Base-by-base conservation (phyloP, 2,113 vertebrate species). In the Ictalurus punctatus region DNA sequence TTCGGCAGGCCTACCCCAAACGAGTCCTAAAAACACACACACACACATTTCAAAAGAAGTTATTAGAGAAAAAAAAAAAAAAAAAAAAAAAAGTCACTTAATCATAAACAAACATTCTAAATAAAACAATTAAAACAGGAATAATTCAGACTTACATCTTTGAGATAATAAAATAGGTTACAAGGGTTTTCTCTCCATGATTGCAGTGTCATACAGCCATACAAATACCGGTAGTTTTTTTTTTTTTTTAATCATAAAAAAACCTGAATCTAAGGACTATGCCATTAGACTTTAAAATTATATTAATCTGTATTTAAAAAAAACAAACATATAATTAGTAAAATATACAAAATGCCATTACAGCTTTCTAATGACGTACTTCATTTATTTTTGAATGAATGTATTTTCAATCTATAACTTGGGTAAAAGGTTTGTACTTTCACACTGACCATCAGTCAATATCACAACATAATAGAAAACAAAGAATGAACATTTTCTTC, bases 1-100 rank as follows among this genome's bases (percentile, higher is more conserved):
- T 91, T 85, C 59, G 84, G 87, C 37, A 91, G 87, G 76, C 73
- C 44, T 48, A 89, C 92, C 87, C 90, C 40, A n/a, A 94, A 95
- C n/a, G 89, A 93, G 52, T 23, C 85, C 92, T 79, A 85, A 90
- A 48, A 2, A 40, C 40, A 40, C 1, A 40, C 44, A 81, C 74
- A 87, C 10, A 83, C 59, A 86, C 6, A 48, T n/a, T 54, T 56
- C 12, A 21, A 56, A 76, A 34, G 23, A 4, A 37, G n/a, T 82
- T 61, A 59, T 12, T 59, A 82, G 3, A 14, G 1, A 34, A 34
- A 34, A 5, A 7, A 8, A 19, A 21, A 4, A 34, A 34, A 34
- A 34, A 5, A 34, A 34, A 34, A 34, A 5, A 7, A 8, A 19
- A 21, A 4, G 16, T 12, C 37, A 52, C 25, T 25, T 44, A n/a